phyloP scores from a whole-genome alignment of 2,888 invertebrate genomes.

The Hetaerina titia region DNA sequence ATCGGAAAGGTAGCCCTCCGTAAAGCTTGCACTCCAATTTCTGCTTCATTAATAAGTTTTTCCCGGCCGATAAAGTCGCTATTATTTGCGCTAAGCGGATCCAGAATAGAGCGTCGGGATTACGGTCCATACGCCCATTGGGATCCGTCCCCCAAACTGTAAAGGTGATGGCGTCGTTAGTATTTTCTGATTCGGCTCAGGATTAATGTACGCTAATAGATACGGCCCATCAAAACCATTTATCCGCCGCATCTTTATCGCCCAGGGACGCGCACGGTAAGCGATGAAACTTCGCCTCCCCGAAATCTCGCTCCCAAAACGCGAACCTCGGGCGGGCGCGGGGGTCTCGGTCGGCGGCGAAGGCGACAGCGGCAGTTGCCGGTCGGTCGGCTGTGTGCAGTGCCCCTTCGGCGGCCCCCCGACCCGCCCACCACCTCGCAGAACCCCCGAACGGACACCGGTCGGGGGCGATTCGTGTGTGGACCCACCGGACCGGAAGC shows the following conservation, averaged over 20 bases:
- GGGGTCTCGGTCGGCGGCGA: too few species aligned
- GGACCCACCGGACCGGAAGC: slow-evolving; percentile 14
- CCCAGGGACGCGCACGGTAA: neutral
- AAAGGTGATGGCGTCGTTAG: neutral
- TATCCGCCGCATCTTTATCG: neutral
- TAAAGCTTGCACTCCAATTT: neutral
- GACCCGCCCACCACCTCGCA: neutral
- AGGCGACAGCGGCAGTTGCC: too few species aligned
- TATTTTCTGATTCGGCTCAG: neutral
- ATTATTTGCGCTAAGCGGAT: neutral
- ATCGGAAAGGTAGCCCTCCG: neutral
- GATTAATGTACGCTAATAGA: neutral
- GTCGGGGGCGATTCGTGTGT: neutral
- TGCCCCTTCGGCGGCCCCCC: neutral
- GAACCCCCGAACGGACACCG: neutral
- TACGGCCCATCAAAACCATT: neutral
- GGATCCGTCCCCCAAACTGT: neutral
- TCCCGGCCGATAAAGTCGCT: neutral
- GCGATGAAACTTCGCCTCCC: neutral
- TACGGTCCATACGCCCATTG: neutral
- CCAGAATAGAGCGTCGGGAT: neutral
- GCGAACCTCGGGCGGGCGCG: too few species aligned
- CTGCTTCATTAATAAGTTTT: neutral
- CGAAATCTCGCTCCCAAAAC: neutral
- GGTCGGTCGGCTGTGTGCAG: too few species aligned